These are phyloP conservation scores for Saxidomus purpurata DNA, from an alignment of 1,140 invertebrate genomes.

Conservation along the genomic window DNA sequence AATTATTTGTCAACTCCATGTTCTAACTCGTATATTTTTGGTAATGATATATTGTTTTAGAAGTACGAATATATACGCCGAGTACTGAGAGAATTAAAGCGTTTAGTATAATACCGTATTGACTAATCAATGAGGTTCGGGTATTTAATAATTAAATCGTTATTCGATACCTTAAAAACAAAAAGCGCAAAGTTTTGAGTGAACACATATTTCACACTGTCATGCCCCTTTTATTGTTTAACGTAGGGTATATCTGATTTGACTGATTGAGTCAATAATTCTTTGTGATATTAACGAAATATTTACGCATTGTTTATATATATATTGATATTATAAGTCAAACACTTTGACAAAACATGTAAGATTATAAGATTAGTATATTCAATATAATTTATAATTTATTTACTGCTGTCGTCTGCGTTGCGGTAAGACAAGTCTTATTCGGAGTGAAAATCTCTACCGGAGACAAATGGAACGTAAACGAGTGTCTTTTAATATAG, in stretches of 20 bases:
- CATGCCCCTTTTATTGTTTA: not conserved
- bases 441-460: too few species aligned
- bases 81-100: too few species aligned
- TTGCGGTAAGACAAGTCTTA: too few species aligned
- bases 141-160: constrained; percentile 16
- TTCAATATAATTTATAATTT: too few species aligned
- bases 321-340: not conserved
- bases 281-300: not conserved
- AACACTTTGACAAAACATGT: not conserved
- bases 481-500: constrained; percentile 52
- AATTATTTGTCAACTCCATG: too few species aligned
- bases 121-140: not conserved
- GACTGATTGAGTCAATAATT: constrained; percentile 28
- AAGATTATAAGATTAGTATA: not conserved
- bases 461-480: constrained; percentile 19
- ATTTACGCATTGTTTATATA: not conserved
- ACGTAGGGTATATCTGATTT: constrained; percentile 5
- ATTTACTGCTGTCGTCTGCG: too few species aligned
- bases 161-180: constrained; percentile 1
- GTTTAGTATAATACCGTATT: not conserved
- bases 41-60: too few species aligned
- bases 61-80: too few species aligned
- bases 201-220: constrained; percentile 1
- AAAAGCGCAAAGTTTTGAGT: constrained; percentile 12
- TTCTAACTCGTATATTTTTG: too few species aligned